phyloP scores from a whole-genome alignment of 1,140 invertebrate species.

The Drosophila repleta region DNA sequence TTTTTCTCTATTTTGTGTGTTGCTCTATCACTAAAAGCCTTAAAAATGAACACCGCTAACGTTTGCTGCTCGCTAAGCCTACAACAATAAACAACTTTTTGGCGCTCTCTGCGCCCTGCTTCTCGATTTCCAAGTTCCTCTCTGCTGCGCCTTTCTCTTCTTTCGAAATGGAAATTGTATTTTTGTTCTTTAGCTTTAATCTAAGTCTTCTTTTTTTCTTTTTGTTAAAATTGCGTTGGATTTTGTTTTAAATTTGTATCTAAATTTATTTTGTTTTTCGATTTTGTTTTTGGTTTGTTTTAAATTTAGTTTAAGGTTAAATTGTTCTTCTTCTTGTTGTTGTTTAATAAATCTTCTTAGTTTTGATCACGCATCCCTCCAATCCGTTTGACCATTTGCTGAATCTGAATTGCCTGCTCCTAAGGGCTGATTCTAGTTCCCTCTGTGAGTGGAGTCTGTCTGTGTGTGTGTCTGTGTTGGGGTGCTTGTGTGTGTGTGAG shows the following conservation, averaged over 20 bases:
- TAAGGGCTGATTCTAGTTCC: conserved; percentile 48
- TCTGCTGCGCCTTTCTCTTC: conserved; percentile 5
- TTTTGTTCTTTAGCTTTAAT: conserved; percentile 42
- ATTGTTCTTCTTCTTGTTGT: conserved; percentile 32
- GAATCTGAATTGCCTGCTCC: conserved; percentile 54
- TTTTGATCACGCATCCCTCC: conserved; percentile 87
- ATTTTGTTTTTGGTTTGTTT: too few relatives aligned
- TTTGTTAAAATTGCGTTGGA: conserved; percentile 39
- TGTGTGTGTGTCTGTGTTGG: conserved; percentile 30
- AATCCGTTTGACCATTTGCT: conserved; percentile 70
- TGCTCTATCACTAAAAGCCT: conserved; percentile 71
- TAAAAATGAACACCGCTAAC: conserved; percentile 80
- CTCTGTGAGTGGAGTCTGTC: conserved; percentile 19
- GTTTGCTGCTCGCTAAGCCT: conserved; percentile 59
- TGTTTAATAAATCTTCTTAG: conserved; percentile 28
- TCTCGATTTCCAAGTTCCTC: not conserved
- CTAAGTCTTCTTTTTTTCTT: conserved; percentile 40
- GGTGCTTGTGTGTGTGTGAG: conserved; percentile 19
- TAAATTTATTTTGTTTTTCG: conserved; percentile 30
- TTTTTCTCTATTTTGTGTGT: conserved; percentile 36
- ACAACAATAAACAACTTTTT: conserved; percentile 63
- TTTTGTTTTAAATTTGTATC: conserved; percentile 40
- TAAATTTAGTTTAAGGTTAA: conserved; percentile 45
- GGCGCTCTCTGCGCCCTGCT: conserved; percentile 2
- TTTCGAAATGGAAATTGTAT: conserved; percentile 64